Conservation (phyloP, 2,888 invertebrate species). For the Exocentrus adspersus region DNA sequence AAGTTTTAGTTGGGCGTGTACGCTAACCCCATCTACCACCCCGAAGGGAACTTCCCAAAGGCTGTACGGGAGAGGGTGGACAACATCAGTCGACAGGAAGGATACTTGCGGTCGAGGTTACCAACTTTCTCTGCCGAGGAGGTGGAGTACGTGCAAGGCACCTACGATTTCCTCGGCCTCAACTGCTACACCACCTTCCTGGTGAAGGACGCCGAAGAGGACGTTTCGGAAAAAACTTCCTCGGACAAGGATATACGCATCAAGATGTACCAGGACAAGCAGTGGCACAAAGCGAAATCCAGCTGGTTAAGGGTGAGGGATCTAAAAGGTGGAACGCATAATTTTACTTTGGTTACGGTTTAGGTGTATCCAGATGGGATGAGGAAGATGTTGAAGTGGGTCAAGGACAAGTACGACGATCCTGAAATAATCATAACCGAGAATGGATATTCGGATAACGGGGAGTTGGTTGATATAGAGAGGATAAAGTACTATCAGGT, state of each 20-base stretch:
- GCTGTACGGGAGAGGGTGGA: constrained; percentile 41
- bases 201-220: constrained; percentile 34
- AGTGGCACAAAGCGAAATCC: constrained; percentile 66
- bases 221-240: constrained; percentile 62
- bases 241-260: constrained; percentile 72
- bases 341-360: no score
- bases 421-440: constrained; percentile 69
- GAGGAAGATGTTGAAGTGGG: constrained; percentile 66
- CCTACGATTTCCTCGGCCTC: constrained; percentile 46
- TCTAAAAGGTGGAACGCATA: no score
- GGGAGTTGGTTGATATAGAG: constrained; percentile 64
- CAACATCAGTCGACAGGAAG: constrained; percentile 40
- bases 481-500: constrained; percentile 59
- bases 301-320: constrained; percentile 41
- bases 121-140: constrained; percentile 34
- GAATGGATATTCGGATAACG: constrained; percentile 67
- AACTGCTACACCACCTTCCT: constrained; percentile 43
- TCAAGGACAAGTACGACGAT: constrained; percentile 60
- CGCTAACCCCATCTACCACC: constrained; percentile 45
- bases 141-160: constrained; percentile 24
- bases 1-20: constrained; percentile 42
- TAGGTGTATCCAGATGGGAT: constrained; percentile 70
- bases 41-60: constrained; percentile 49
- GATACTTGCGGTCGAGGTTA: constrained; percentile 43
- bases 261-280: constrained; percentile 66